These are phyloP conservation scores for Tupaia chinensis DNA, from an alignment of 2,113 vertebrate species.

Conservation along the genomic window DNA sequence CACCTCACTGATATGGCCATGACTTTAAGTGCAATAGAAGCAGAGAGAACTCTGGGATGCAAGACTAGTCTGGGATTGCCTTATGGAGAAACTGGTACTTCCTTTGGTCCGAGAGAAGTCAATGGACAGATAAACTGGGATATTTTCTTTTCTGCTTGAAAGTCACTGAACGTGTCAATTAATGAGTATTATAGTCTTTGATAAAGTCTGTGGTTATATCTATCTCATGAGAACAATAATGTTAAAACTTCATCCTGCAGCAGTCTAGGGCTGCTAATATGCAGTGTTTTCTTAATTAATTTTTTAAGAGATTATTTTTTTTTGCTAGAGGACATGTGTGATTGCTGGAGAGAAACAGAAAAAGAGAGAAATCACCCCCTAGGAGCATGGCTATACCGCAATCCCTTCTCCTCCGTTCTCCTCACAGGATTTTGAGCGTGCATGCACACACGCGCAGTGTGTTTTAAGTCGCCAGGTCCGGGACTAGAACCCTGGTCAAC, in stretches of 20 bases:
- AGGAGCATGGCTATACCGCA: too few species aligned
- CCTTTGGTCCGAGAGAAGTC: constrained; percentile 20
- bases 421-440: too few species aligned
- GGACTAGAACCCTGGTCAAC: too few species aligned
- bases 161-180: background rate
- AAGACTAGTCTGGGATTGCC: constrained; percentile 30
- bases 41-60: constrained; percentile 12
- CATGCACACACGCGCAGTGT: too few species aligned
- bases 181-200: constrained; percentile 39
- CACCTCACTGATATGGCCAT: background rate
- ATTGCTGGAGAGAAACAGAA: too few species aligned
- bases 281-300: background rate
- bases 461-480: too few species aligned
- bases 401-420: too few species aligned
- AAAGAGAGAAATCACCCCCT: too few species aligned
- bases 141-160: background rate
- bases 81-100: constrained; percentile 15
- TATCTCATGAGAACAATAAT: background rate
- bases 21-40: constrained; percentile 3
- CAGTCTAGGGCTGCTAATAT: background rate
- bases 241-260: constrained; percentile 26
- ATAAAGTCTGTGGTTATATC: background rate
- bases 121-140: background rate
- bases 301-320: background rate
- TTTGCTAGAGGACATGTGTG: too few species aligned